Conservation (phyloP, 2,888 invertebrate genomes). For the Pammene aurita region DNA sequence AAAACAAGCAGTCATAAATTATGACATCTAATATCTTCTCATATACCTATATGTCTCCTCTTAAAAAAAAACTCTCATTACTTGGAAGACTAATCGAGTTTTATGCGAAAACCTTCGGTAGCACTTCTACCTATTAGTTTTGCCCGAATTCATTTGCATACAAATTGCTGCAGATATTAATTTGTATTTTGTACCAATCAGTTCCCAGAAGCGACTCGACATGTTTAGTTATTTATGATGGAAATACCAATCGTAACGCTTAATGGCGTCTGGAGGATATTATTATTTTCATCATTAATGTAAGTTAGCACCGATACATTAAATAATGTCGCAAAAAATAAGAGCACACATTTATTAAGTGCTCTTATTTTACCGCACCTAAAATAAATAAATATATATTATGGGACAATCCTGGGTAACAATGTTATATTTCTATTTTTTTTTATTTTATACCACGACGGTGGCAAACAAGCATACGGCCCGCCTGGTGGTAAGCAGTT, state of each 20-base stretch:
- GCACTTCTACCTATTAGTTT: conserved; percentile 65
- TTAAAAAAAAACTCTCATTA: too few species aligned
- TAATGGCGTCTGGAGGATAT: conserved; percentile 28
- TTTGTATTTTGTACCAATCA: conserved; percentile 50
- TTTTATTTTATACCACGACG: too few species aligned
- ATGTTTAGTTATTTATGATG: conserved; percentile 23
- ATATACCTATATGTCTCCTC: too few species aligned
- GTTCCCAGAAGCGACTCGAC: conserved; percentile 26
- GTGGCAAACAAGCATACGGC: too few species aligned
- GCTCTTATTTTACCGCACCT: too few species aligned
- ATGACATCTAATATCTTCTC: too few species aligned
- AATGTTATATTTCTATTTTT: too few species aligned
- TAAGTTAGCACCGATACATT: neutral
- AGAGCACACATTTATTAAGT: neutral
- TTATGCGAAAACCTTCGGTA: conserved; percentile 52
- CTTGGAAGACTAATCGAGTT: neutral
- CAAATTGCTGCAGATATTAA: conserved; percentile 65
- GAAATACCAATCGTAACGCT: conserved; percentile 12
- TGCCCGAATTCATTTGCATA: conserved; percentile 75
- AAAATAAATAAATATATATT: too few species aligned
- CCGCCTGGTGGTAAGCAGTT: too few species aligned
- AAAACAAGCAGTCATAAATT: too few species aligned
- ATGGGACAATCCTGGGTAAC: too few species aligned
- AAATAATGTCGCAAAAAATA: neutral
- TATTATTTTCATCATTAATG: conserved; percentile 17